A percentile compares a stretch with the other conserved stretches of the same genome.
phyloP scores from a whole-genome alignment of 1,140 invertebrate genomes.

The Pinna nobilis region DNA sequence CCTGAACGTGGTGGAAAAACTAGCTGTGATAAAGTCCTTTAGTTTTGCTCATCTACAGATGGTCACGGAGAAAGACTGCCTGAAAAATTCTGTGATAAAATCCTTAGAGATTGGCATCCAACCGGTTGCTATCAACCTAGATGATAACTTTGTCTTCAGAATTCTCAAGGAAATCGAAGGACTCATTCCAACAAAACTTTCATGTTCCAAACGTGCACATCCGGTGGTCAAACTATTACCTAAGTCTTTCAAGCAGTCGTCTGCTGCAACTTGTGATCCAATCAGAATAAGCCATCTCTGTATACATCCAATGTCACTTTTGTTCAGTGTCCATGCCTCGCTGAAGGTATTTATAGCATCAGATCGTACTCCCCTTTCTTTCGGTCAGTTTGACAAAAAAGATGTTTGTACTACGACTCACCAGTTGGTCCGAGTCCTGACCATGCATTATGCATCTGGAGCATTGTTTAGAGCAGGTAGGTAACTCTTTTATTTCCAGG shows the following conservation, averaged over 20 bases:
- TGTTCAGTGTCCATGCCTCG: constrained; percentile 84
- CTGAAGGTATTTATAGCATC: constrained; percentile 90
- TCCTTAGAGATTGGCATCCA: constrained; percentile 64
- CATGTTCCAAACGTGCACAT: constrained; percentile 5
- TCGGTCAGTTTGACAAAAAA: constrained; percentile 85
- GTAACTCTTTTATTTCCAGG: not conserved
- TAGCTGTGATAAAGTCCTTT: constrained; percentile 55
- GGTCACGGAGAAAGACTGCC: constrained; percentile 46
- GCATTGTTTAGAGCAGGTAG: constrained; percentile 90
- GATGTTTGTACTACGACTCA: constrained; percentile 85
- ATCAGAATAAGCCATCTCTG: constrained; percentile 74
- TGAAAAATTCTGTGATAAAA: constrained; percentile 46
- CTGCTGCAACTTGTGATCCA: constrained; percentile 50
- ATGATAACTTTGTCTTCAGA: constrained; percentile 76
- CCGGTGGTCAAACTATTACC: constrained; percentile 43
- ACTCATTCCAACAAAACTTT: constrained; percentile 55
- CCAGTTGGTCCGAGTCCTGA: constrained; percentile 86
- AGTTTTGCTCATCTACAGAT: constrained; percentile 59
- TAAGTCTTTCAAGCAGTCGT: constrained; percentile 33
- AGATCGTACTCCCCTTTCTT: constrained; percentile 91
- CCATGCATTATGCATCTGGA: constrained; percentile 92
- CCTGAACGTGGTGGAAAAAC: constrained; percentile 47
- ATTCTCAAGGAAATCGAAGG: constrained; percentile 67
- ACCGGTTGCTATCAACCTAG: constrained; percentile 74
- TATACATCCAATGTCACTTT: constrained; percentile 83